These are phyloP conservation scores for Caerostris extrusa DNA, from an alignment of 1,140 invertebrate species.

Conservation along the genomic window DNA sequence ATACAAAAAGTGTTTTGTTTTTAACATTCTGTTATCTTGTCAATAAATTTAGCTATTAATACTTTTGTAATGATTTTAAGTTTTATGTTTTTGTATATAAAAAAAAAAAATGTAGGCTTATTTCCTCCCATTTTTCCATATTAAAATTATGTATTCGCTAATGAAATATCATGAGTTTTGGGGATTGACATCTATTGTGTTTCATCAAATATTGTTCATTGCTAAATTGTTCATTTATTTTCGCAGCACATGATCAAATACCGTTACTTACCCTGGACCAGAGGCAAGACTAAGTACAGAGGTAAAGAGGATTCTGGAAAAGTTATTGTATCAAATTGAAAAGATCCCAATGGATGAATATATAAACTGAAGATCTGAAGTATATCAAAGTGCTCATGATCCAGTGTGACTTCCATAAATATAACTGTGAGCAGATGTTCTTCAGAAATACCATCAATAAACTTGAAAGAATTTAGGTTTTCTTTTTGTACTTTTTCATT, in stretches of 20 bases:
- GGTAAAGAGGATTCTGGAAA: conserved; percentile 83
- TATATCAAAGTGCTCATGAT: background rate
- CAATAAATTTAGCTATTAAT: no score
- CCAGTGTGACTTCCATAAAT: conserved; percentile 26
- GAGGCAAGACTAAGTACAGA: conserved; percentile 94
- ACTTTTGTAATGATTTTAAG: no score
- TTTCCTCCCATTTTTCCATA: no score
- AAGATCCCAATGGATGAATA: background rate
- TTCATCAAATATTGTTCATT: background rate
- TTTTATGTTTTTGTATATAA: no score
- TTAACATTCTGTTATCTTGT: no score
- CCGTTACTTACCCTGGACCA: conserved; percentile 98
- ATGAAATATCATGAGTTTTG: no score
- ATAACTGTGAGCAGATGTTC: conserved; percentile 1
- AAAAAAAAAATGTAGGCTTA: no score
- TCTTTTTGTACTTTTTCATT: background rate
- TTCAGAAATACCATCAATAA: conserved; percentile 2
- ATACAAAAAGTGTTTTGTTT: no score
- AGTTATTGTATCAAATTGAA: conserved; percentile 80
- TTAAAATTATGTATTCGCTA: no score
- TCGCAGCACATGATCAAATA: conserved; percentile 99
- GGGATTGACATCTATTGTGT: no score
- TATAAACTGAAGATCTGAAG: background rate
- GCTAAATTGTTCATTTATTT: conserved; percentile 32
- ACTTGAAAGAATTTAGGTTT: conserved; percentile 33